Conservation (phyloP, 2,888 invertebrate species). For the Leistus spinibarbis region DNA sequence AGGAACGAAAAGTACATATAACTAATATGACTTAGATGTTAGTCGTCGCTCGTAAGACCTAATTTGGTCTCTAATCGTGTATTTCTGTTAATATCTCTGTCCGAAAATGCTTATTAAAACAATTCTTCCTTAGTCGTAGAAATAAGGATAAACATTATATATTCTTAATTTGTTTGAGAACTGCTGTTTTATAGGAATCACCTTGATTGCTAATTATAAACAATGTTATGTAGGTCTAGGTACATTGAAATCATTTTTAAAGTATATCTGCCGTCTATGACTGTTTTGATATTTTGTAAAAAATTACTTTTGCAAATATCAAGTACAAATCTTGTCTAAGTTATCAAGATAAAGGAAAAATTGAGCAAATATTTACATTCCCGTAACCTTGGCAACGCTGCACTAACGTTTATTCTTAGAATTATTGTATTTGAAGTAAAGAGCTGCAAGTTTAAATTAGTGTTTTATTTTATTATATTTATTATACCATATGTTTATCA, state of each 20-base stretch:
- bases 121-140: no score
- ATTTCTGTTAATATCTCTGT: no score
- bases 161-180: background rate
- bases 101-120: no score
- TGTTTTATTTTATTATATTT: background rate
- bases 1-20: no score
- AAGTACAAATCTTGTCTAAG: constrained; percentile 2
- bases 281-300: constrained; percentile 1
- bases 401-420: background rate
- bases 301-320: constrained; percentile 26
- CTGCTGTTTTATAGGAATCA: constrained; percentile 22
- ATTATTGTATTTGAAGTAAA: background rate
- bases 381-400: constrained; percentile 11
- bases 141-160: no score
- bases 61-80: no score
- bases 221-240: constrained; percentile 19
- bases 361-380: constrained; percentile 16
- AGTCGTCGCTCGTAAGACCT: no score
- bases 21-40: no score
- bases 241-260: background rate
- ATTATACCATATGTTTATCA: background rate
- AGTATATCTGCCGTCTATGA: background rate
- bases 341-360: constrained; percentile 5
- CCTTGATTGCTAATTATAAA: constrained; percentile 22
- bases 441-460: background rate